Evolutionary conservation across 2,888 invertebrate species (phyloP), one percentile per base, ranked within the genome.

Genomic region (Macrophya alboannulata): DNA sequence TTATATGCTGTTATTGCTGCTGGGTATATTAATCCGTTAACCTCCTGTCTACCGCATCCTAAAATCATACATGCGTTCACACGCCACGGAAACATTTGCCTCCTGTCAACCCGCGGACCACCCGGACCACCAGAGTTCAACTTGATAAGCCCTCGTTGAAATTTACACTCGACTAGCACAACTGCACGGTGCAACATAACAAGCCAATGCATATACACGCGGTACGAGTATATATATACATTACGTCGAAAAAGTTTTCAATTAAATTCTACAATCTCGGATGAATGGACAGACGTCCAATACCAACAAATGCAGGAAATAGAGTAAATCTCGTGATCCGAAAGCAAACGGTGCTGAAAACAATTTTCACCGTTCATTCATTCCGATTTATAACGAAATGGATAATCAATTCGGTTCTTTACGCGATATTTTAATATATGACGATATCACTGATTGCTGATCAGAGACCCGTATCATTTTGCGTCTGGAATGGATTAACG

Each of bases 131-230:
- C 0, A 6, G 43, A 43, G 48, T 76, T 31, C 48, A 76, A 48
- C 76, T 76, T 76, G 81, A 81, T 81, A 81, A 62, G 25, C 81
- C 62, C 81, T 62, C n/a, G 81, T 15, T 43, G 31, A 40, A 81
- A 81, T 81, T 81, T 62, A 81, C 62, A 43, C 51, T 31, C 77
- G 17, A 62, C 40, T 21, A 43, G 15, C 37, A 81, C 21, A 10
- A 12, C 62, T 15, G 40, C 40, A 40, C 43, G n/a, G n/a, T 43
- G n/a, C 8, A 17, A 37, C 68, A n/a, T n/a, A 68, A 68, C 37
- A 37, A 68, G 37, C 68, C 71, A 9, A 17, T 72, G n/a, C 43
- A 43, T n/a, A 71, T 37, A 65, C 15, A 25, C 65, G 21, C 8
- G 43, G 9, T 21, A 40, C n/a, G 12, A 4, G 21, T 0, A 17